These are phyloP conservation scores for Graphium colonna DNA, from an alignment of 2,888 invertebrate genomes.

Conservation along the genomic window DNA sequence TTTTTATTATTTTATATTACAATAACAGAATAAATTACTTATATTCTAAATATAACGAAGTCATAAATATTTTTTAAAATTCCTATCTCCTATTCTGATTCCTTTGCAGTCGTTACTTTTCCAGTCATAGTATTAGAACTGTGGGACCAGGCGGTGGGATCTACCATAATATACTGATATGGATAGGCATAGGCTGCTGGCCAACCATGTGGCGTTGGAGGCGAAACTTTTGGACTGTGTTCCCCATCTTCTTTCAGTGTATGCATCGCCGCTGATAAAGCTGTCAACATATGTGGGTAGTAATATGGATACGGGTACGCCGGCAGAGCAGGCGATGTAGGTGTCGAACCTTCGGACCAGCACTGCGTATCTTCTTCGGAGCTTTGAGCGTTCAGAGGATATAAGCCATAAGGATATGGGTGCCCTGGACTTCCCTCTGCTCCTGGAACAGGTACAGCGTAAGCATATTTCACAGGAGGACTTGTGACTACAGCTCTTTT, in stretches of 20 bases:
- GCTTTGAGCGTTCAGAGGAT: constrained; percentile 29
- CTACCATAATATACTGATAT: constrained; percentile 62
- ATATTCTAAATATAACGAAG: background rate
- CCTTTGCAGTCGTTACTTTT: constrained; percentile 32
- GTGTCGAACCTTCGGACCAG: constrained; percentile 32
- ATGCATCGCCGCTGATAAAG: constrained; percentile 54
- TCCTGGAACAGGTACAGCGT: constrained; percentile 45
- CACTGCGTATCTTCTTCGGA: constrained; percentile 38
- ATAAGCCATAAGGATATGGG: constrained; percentile 47
- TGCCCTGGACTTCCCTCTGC: constrained; percentile 36
- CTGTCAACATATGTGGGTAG: constrained; percentile 64
- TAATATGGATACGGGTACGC: constrained; percentile 48
- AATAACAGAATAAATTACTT: constrained; percentile 8
- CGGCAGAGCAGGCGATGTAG: constrained; percentile 27
- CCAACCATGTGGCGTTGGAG: constrained; percentile 48
- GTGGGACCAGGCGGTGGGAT: constrained; percentile 56
- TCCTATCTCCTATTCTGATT: background rate
- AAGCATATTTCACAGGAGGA: constrained; percentile 52
- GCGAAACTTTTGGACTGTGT: constrained; percentile 37
- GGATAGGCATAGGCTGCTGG: constrained; percentile 60
- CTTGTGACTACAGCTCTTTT: constrained; percentile 51
- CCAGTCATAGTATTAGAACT: constrained; percentile 36
- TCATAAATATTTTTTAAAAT: background rate
- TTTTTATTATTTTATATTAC: too few relatives aligned
- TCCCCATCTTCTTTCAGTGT: constrained; percentile 49